Conservation (phyloP, 2,888 invertebrate genomes). For the Cabera pusaria region DNA sequence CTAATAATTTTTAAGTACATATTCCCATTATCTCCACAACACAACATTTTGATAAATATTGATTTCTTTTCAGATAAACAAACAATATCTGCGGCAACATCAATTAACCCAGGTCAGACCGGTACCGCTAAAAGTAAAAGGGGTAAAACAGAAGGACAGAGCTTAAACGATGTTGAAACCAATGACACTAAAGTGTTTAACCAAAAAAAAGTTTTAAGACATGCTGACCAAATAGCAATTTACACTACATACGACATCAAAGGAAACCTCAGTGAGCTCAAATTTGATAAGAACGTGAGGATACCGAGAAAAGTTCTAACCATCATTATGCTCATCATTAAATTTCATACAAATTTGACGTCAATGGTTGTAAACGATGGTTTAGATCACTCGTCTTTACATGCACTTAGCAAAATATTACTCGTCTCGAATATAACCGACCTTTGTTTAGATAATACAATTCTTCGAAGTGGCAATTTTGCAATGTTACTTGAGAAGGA, state of each 20-base stretch:
- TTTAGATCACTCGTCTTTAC: conserved; percentile 34
- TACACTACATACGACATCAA: conserved; percentile 39
- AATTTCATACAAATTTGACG: conserved; percentile 40
- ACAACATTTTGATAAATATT: too few relatives aligned
- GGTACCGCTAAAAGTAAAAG: too few relatives aligned
- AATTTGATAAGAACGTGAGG: conserved; percentile 39
- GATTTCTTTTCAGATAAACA: too few relatives aligned
- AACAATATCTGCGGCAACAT: too few relatives aligned
- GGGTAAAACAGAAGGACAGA: too few relatives aligned
- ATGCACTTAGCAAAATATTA: conserved; percentile 51
- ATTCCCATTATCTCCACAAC: too few relatives aligned
- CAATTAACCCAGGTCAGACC: too few relatives aligned
- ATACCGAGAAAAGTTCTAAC: conserved; percentile 47
- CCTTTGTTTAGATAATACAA: conserved; percentile 49
- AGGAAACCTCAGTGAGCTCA: conserved; percentile 43
- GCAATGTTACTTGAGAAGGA: conserved; percentile 41
- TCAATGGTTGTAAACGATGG: conserved; percentile 45
- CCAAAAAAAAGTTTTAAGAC: too few relatives aligned
- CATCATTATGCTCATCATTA: conserved; percentile 43
- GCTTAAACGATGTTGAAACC: too few relatives aligned
- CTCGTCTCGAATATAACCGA: conserved; percentile 49
- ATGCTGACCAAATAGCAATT: too few relatives aligned
- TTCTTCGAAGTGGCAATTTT: conserved; percentile 46
- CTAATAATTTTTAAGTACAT: too few relatives aligned
- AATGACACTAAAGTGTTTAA: too few relatives aligned